A percentile compares a stretch with the other conserved stretches of the same genome.
phyloP scores from a whole-genome alignment of 2,797 vertebrate species.

The Cyclopterus lumpus region DNA sequence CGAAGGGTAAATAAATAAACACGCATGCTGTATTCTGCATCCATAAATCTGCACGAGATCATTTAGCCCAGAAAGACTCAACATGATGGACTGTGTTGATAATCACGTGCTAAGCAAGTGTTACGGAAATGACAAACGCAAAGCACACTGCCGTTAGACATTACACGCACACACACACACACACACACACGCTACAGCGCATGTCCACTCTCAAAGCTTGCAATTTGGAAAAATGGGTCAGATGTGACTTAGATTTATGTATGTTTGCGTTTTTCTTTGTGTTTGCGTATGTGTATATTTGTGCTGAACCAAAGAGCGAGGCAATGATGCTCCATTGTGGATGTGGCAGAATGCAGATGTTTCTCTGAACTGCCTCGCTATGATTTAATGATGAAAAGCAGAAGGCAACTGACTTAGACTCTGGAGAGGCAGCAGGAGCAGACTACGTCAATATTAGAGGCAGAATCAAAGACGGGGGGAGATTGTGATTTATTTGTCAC shows the following conservation, averaged over 20 bases:
- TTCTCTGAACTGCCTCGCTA: constrained; percentile 64
- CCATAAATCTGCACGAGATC: constrained; percentile 59
- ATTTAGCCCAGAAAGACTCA: constrained; percentile 61
- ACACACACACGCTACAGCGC: constrained; percentile 4
- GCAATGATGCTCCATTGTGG: constrained; percentile 62
- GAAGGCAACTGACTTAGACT: constrained; percentile 62
- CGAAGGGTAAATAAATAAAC: constrained; percentile 46
- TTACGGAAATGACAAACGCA: constrained; percentile 56
- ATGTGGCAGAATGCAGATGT: constrained; percentile 79
- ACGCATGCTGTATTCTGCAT: constrained; percentile 21
- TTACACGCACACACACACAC: constrained; percentile 10
- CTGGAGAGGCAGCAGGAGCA: constrained; percentile 67
- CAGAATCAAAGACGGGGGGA: constrained; percentile 69
- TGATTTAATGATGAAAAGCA: constrained; percentile 79
- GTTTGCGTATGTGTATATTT: constrained; percentile 38
- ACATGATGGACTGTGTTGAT: constrained; percentile 69
- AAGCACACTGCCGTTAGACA: constrained; percentile 22
- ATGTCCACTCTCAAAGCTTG: constrained; percentile 54
- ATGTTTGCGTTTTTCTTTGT: constrained; percentile 52
- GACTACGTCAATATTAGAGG: constrained; percentile 71
- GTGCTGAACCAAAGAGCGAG: constrained; percentile 36
- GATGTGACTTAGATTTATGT: constrained; percentile 64
- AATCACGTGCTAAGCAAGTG: constrained; percentile 66
- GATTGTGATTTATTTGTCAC: constrained; percentile 78
- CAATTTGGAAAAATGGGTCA: constrained; percentile 73